phyloP scores from a whole-genome alignment of 2,888 invertebrate genomes.

The Cephus spinipes region DNA sequence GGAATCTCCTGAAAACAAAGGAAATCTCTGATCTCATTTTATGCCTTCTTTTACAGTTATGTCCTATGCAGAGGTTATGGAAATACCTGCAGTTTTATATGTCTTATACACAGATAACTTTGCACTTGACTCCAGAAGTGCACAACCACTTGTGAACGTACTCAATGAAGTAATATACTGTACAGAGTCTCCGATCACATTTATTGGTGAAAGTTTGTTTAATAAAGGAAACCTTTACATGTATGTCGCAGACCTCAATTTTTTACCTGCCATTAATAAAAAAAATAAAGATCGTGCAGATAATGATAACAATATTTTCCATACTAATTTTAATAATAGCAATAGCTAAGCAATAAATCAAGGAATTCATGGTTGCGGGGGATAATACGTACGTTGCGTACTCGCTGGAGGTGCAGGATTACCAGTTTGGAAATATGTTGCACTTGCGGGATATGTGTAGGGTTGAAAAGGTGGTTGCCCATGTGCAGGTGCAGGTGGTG shows the following conservation, averaged over 20 bases:
- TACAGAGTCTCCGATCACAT: conserved; percentile 36
- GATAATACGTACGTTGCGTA: conserved; percentile 56
- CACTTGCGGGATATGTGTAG: conserved; percentile 57
- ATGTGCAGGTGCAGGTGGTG: conserved; percentile 43
- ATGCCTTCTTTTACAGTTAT: conserved; percentile 47
- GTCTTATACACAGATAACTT: conserved; percentile 57
- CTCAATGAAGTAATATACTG: conserved; percentile 43
- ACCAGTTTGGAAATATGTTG: conserved; percentile 55
- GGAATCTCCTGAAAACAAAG: background rate
- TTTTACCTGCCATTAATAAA: conserved; percentile 11
- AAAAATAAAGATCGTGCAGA: conserved; percentile 13
- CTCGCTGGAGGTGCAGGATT: conserved; percentile 51
- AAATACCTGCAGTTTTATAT: conserved; percentile 49
- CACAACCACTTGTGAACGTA: conserved; percentile 50
- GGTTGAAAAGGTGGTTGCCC: conserved; percentile 50
- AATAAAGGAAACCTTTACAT: conserved; percentile 61
- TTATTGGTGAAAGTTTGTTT: conserved; percentile 42
- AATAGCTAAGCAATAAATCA: conserved; percentile 10
- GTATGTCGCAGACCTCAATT: conserved; percentile 29
- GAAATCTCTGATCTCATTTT: background rate
- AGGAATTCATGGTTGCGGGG: conserved; percentile 50
- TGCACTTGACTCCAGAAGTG: conserved; percentile 51
- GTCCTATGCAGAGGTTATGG: conserved; percentile 53
- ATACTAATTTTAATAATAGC: conserved; percentile 15
- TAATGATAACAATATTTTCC: conserved; percentile 15